Percentiles rank a stretch among this genome's conserved stretches.
phyloP scores from a whole-genome alignment of 2,113 vertebrate genomes.

The Lycaon pictus region DNA sequence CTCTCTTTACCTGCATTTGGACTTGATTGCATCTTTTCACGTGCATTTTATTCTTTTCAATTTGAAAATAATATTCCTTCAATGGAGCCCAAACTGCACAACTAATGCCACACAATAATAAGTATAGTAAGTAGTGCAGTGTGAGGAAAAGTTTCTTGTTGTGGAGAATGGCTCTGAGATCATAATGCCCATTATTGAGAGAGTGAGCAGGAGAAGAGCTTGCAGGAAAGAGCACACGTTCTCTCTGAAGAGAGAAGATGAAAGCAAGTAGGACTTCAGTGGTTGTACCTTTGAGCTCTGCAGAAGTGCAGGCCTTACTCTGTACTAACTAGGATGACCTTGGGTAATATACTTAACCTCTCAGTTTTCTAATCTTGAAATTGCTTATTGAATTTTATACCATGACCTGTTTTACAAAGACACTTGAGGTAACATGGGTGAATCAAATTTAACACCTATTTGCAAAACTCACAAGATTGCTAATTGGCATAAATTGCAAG shows the following conservation, averaged over 20 bases:
- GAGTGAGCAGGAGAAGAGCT: not conserved
- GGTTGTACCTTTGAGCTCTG: not conserved
- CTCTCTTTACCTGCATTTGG: not conserved
- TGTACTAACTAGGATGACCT: not conserved
- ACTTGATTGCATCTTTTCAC: not conserved
- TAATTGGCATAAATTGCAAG: not conserved
- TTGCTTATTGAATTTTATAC: constrained; percentile 69
- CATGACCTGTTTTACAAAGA: constrained; percentile 47
- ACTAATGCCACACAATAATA: not conserved
- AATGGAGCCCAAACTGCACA: not conserved
- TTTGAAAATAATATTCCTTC: constrained; percentile 21
- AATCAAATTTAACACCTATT: constrained; percentile 64
- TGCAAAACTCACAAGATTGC: constrained; percentile 53
- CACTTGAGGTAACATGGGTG: constrained; percentile 4
- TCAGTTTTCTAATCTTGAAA: constrained; percentile 42
- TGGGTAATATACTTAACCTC: not conserved
- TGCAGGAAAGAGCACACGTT: not conserved
- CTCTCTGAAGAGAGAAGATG: not conserved
- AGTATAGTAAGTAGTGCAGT: not conserved
- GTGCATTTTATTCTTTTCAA: not conserved
- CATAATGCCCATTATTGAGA: not conserved
- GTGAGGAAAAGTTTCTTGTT: not conserved
- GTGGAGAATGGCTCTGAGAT: not conserved
- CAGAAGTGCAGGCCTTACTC: not conserved
- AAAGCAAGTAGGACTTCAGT: not conserved